Evolutionary conservation across 2,113 vertebrate species (phyloP), one percentile per base, ranked within the genome.

Genomic region (Aegypius monachus): DNA sequence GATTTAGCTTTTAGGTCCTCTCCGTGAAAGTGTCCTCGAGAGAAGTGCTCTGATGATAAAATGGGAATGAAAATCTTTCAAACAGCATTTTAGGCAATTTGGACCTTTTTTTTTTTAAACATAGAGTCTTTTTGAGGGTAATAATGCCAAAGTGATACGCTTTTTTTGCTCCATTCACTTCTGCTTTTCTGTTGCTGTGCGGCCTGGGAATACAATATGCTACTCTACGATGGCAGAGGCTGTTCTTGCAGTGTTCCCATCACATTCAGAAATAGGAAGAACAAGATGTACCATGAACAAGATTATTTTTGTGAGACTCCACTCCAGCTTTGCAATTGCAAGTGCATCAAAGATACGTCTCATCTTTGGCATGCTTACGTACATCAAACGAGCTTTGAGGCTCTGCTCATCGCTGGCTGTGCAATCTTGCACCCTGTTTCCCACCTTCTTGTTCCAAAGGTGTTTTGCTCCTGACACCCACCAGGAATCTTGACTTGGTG

Each of bases 231-330:
- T 94, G 93, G 90, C 91, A 97, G 87, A 90, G 89, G 78, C 94
- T 96, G 96, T 94, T 96, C 93, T 86, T 14, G 0, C 91, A 72
- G 58, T 59, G 63, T 94, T 94, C 89, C 74, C 94, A 77, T 97
- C 94, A 83, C 86, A 63, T 66, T 96, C 90, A 87, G 95, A 94
- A 97, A 91, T 86, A 96, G 93, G 97, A 95, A 59, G 95, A 95
- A 96, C 93, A 95, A 83, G 78, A 85, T 91, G 94, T 96, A 34
- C 96, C 67, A 71, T 1, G 62, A 88, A 34, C 29, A 45, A 72
- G 84, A 93, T 95, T 97, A 95, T 94, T 96, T 95, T 86, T 95
- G 81, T 96, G 84, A 91, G 50, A 47, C 67, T 96, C 67, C n/a
- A 31, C 81, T 93, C 88, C 81, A 80, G 81, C 81, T 96, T 95